Evolutionary conservation across 2,797 vertebrate genomes (phyloP).

Genomic region (Falco cherrug): DNA sequence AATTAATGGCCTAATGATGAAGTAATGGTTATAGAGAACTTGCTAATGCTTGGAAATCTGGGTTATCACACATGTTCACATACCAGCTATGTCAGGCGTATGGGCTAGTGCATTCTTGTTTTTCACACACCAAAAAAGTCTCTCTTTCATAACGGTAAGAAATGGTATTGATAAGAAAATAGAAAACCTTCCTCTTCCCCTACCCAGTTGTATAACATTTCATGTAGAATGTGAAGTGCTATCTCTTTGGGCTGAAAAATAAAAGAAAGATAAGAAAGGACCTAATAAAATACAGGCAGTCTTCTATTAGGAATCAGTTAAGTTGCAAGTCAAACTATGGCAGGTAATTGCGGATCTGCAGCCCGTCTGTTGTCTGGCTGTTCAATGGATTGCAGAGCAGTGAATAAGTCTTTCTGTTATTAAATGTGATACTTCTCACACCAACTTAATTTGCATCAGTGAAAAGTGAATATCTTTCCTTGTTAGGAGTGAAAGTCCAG

Average conservation of each 20-base stretch:
- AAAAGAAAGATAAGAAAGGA: background rate
- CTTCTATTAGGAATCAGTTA: background rate
- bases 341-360: background rate
- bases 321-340: background rate
- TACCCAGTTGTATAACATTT: background rate
- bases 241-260: background rate
- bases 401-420: background rate
- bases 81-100: background rate
- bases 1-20: background rate
- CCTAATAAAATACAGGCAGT: background rate
- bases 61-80: background rate
- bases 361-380: background rate
- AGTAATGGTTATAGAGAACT: background rate
- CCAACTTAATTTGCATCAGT: background rate
- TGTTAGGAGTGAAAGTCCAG: background rate
- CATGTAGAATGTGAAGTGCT: background rate
- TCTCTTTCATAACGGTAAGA: background rate
- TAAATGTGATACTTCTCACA: background rate
- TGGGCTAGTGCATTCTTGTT: background rate
- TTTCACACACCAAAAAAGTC: background rate
- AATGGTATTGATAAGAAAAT: background rate
- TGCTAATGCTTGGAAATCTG: background rate
- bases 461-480: background rate
- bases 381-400: background rate
- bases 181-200: background rate